Base-by-base conservation (phyloP, 92 coral and sea anemone genomes). In the Palythoa grandiflora region DNA sequence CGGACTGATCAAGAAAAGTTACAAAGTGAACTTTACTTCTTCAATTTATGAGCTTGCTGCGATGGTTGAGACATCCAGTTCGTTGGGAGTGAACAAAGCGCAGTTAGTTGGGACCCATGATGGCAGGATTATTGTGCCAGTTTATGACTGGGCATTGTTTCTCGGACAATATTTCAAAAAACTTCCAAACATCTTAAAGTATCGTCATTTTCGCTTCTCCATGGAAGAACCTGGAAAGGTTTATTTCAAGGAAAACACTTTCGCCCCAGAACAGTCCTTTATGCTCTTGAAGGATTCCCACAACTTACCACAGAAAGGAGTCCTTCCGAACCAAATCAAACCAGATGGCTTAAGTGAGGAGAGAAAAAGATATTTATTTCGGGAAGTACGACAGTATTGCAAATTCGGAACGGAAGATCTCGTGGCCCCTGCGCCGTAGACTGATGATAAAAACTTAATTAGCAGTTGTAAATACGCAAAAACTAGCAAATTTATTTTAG, bases 151-250 rank as follows among this genome's bases (percentile, higher is more conserved):
- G 94, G 86, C 85, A 14, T 19, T 90, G 70, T 87, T 73, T 39
- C 66, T 91, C 51, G 73, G 57, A 38, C 50, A 81, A 51, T 87
- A 80, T 75, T 44, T 44, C 50, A 44, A 44, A 44, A 92, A 92
- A 86, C 19, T 88, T 2, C 85, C 85, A 3, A 77, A 68, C 66
- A 88, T 91, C 38, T 77, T 51, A 15, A 89, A 61, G 20, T 85
- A 48, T 16, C 91, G 86, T 35, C 94, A 92, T 68, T 92, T 92
- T 53, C 83, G 93, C 44, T 92, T 92, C 79, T 81, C 80, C 2
- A 80, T 40, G 52, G 86, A 80, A 40, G 55, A 75, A 60, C 89
- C 85, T 17, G 93, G 93, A 15, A 78, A 44, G 55, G 92, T 91
- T 52, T 91, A 20, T 84, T 91, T 84, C 63, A 84, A 77, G 28